phyloP scores from a whole-genome alignment of 1,140 invertebrate genomes.

The Sinella curviseta region DNA sequence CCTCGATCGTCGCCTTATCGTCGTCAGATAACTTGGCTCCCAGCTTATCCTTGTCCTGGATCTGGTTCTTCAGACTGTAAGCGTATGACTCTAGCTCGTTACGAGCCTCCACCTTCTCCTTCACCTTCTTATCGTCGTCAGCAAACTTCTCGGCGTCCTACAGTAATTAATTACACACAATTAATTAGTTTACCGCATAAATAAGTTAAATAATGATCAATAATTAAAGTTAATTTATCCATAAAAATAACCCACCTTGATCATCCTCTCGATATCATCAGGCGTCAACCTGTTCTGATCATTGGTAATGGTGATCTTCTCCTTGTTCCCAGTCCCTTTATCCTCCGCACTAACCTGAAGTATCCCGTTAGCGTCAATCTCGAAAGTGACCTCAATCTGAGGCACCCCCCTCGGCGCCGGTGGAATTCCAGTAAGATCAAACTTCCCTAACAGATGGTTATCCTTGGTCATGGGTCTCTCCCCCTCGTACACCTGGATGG shows the following conservation, averaged over 20 bases:
- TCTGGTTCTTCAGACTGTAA: conserved; percentile 96
- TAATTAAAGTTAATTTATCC: neutral
- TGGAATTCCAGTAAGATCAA: conserved; percentile 97
- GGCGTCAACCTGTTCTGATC: conserved; percentile 95
- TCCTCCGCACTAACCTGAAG: conserved; percentile 90
- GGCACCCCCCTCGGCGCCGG: conserved; percentile 96
- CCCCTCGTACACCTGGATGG: conserved; percentile 96
- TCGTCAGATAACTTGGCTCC: conserved; percentile 86
- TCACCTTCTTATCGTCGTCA: conserved; percentile 96
- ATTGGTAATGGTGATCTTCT: conserved; percentile 98
- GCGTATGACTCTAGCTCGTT: conserved; percentile 96
- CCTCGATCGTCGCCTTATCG: conserved; percentile 94
- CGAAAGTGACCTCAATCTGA: conserved; percentile 99
- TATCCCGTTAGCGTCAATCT: conserved; percentile 99
- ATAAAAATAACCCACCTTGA: conserved; percentile 63
- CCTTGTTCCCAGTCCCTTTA: conserved; percentile 96
- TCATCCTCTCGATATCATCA: conserved; percentile 98
- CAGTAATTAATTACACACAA: neutral
- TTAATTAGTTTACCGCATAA: neutral
- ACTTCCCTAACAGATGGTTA: conserved; percentile 96
- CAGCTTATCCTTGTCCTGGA: conserved; percentile 96
- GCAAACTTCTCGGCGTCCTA: conserved; percentile 94
- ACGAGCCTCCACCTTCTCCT: conserved; percentile 92
- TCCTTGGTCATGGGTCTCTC: conserved; percentile 99
- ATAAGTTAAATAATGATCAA: neutral